Base-by-base conservation (phyloP, 1,140 invertebrate species). In the Bombyx mandarina region DNA sequence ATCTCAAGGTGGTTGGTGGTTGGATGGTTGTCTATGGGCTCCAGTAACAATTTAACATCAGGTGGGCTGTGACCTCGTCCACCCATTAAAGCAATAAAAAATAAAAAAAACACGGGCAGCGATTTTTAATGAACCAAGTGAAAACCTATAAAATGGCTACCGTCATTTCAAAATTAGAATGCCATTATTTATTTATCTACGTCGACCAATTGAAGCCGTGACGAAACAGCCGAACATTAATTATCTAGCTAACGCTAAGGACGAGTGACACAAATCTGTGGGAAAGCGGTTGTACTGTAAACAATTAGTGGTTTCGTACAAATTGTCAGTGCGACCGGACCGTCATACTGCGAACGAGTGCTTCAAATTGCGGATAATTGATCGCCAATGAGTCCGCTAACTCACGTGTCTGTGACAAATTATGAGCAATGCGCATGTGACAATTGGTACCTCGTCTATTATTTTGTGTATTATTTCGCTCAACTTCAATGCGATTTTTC, bases 331-430 rank as follows among this genome's bases (percentile, higher is more conserved):
- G 55, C 63, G 60, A 35, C 26, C 26, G 26, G 26, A 35, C 4
- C 26, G 60, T 65, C 67, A 73, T 75, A 71, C 77, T 76, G 69
- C 68, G 69, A 74, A 76, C 73, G 74, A 79, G 77, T 80, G 73
- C 69, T 71, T 79, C 77, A 74, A 85, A 85, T 82, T 80, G 69
- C 67, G 66, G 73, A 75, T 85, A 85, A 83, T 83, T 85, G 80
- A 77, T 83, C 73, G 65, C 65, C 72, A 81, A 81, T 80, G 65
- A 78, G 66, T 69, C 52, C 53, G 63, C 57, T 52, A 58, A 60
- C 60, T 73, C 79, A 76, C 71, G 74, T 79, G 76, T 77, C 69
- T 68, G 62, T 57, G 67, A 50, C 61, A 67, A 65, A 61, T 70
- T 67, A 66, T 62, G 54, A 58, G 53, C 54, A 54, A 61, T 61